A percentile compares a stretch with the other conserved stretches of the same genome.
phyloP scores from a whole-genome alignment of 1,140 invertebrate species.

The Ruditapes philippinarum region DNA sequence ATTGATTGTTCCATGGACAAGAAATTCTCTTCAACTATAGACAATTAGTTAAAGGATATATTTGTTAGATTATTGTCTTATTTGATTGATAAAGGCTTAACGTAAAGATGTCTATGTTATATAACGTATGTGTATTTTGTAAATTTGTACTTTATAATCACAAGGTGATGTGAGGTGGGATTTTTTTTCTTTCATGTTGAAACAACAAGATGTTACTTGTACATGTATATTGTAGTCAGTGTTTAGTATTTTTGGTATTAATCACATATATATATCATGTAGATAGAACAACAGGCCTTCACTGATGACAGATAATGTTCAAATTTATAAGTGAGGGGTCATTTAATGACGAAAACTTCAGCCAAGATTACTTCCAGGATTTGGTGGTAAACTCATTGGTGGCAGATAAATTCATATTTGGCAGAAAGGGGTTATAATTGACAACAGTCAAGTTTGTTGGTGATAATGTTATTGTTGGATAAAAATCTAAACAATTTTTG shows the following conservation, averaged over 20 bases:
- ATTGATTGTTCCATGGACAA: too few species aligned
- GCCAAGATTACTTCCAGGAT: too few species aligned
- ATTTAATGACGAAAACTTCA: too few species aligned
- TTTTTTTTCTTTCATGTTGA: not conserved
- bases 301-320: constrained; percentile 16
- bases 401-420: too few species aligned
- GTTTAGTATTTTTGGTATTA: constrained; percentile 7
- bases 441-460: too few species aligned
- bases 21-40: too few species aligned
- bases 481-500: too few species aligned
- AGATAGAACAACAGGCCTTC: constrained; percentile 13
- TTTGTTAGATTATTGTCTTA: not conserved
- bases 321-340: too few species aligned
- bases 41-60: too few species aligned
- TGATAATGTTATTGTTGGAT: too few species aligned
- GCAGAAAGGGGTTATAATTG: too few species aligned
- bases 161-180: not conserved
- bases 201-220: not conserved
- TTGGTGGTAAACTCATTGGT: too few species aligned
- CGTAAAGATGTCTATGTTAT: not conserved
- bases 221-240: constrained; percentile 42
- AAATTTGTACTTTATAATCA: not conserved
- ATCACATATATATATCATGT: constrained; percentile 32
- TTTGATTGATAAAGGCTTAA: not conserved
- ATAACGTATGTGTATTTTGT: not conserved